phyloP scores from a whole-genome alignment of 1,140 invertebrate genomes.

The Tigriopus japonicus region DNA sequence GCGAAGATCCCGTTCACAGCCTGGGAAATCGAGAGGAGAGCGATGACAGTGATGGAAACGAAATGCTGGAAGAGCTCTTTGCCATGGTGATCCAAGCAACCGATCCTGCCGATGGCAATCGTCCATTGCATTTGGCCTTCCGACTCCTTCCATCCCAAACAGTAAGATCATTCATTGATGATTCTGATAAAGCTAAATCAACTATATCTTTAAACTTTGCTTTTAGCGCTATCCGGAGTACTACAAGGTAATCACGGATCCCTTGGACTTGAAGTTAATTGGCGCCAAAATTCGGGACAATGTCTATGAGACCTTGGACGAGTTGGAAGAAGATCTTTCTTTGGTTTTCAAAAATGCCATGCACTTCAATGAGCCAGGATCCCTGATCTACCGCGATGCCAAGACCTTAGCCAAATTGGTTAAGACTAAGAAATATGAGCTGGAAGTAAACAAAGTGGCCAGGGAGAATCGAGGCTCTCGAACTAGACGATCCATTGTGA shows the following conservation, averaged over 20 bases:
- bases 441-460: constrained; percentile 36
- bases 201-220: too few relatives aligned
- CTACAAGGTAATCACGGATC: constrained; percentile 82
- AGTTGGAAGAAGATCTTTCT: constrained; percentile 75
- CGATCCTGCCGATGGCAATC: constrained; percentile 47
- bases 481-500: constrained; percentile 21
- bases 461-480: constrained; percentile 24
- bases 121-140: constrained; percentile 60
- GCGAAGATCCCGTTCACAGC: neutral
- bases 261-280: constrained; percentile 85
- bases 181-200: too few relatives aligned
- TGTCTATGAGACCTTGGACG: constrained; percentile 48
- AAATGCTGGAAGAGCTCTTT: constrained; percentile 58
- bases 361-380: constrained; percentile 86
- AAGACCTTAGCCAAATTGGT: constrained; percentile 64
- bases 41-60: constrained; percentile 18
- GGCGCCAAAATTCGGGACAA: constrained; percentile 71
- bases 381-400: constrained; percentile 88
- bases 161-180: neutral
- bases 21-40: constrained; percentile 15
- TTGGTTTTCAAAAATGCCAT: constrained; percentile 90
- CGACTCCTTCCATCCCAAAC: constrained; percentile 57
- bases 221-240: constrained; percentile 79
- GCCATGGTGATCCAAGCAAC: constrained; percentile 55
- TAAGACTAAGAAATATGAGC: constrained; percentile 39